Percentiles rank a stretch among this genome's conserved stretches.
Evolutionary conservation across 2,113 vertebrate species (phyloP).

Genomic region (Ifrita kowaldi): DNA sequence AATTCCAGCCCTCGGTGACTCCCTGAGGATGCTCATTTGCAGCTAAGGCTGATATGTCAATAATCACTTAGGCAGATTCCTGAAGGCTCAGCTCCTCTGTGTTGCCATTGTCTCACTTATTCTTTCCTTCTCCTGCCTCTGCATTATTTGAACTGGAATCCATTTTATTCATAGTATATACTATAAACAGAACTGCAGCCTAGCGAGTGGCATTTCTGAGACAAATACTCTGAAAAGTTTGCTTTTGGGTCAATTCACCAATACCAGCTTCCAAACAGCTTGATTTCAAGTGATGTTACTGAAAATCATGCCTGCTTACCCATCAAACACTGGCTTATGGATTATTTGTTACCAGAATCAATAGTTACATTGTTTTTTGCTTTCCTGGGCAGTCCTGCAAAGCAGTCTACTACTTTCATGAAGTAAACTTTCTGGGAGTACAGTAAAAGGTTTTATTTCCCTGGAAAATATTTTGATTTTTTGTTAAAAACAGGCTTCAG

Average conservation of each 20-base stretch:
- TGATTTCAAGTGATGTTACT: background rate
- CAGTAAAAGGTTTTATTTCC: slow-evolving; percentile 4
- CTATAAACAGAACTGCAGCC: background rate
- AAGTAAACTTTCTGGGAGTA: slow-evolving; percentile 14
- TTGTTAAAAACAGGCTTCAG: background rate
- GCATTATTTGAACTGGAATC: background rate
- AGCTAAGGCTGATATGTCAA: background rate
- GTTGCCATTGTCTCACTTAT: background rate
- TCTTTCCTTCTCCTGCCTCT: background rate
- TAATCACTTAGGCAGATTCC: background rate
- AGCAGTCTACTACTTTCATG: background rate
- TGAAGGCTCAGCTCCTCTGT: background rate
- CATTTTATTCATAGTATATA: background rate
- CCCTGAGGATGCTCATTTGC: background rate
- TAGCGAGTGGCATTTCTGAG: background rate
- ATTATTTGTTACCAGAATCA: background rate
- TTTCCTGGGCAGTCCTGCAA: background rate
- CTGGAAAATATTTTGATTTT: background rate
- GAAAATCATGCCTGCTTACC: background rate
- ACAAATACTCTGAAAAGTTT: background rate
- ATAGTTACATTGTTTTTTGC: background rate
- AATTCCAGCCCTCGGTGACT: background rate
- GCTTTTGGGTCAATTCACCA: background rate
- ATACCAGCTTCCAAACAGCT: background rate
- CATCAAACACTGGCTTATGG: background rate